Conservation (phyloP, 2,888 invertebrate species). For the Cheilosia scutellata region DNA sequence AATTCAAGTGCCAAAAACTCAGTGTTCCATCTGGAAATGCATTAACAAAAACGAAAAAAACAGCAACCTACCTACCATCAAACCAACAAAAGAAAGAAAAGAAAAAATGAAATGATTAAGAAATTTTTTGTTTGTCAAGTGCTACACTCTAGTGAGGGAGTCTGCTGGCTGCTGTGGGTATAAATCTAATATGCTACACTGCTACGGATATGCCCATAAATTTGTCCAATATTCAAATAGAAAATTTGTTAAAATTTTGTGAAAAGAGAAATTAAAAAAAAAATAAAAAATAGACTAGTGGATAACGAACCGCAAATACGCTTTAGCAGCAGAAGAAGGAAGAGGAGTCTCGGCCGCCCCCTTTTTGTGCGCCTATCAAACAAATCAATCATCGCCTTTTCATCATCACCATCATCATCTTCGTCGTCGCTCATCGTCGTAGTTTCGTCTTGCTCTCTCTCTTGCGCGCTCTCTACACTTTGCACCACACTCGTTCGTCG, state of each 20-base stretch:
- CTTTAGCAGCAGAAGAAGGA: conserved; percentile 41
- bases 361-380: conserved; percentile 75
- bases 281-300: conserved; percentile 8
- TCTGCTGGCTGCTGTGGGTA: conserved; percentile 27
- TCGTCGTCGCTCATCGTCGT: conserved; percentile 25
- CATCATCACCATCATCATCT: conserved; percentile 61
- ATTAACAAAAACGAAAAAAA: conserved; percentile 57
- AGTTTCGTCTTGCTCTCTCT: conserved; percentile 67
- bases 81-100: conserved; percentile 38
- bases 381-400: conserved; percentile 76
- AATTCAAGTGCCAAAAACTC: conserved; percentile 72
- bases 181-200: conserved; percentile 9
- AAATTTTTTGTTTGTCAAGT: conserved; percentile 70
- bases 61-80: conserved; percentile 23
- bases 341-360: conserved; percentile 72
- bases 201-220: background rate
- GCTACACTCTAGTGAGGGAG: conserved; percentile 51
- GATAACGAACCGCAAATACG: conserved; percentile 45
- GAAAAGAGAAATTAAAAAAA: conserved; percentile 21
- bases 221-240: background rate
- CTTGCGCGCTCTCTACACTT: conserved; percentile 48
- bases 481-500: conserved; percentile 47
- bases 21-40: conserved; percentile 64
- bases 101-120: conserved; percentile 52
- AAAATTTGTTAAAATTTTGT: conserved; percentile 16